Evolutionary conservation across 2,113 vertebrate species (phyloP), one percentile per base, ranked within the genome.

Genomic region (Myiopsitta monachus): DNA sequence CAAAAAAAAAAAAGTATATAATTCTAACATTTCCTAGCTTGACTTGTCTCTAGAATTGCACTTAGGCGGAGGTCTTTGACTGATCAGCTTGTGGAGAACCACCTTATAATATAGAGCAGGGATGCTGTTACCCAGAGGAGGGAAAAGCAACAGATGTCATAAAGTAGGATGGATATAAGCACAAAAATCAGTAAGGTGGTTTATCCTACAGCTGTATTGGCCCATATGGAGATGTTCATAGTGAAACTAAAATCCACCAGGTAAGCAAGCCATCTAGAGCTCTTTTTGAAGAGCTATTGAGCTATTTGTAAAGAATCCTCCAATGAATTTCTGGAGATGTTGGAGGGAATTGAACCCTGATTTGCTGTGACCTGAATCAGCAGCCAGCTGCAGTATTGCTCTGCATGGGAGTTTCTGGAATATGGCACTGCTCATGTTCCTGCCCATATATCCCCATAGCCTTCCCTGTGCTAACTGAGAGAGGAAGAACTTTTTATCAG

Each of bases 361-460:
- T 16, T 68, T 84, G 14, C 51, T 80, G n/a, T 33, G 51, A 24
- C 27, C 21, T 75, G 55, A 78, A 54, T 12, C 9, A 9, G 54
- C 26, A 43, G 24, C 31, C 0, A 0, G 15, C 18, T 61, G 26
- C 2, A 5, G 11, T n/a, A 14, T 31, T 69, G 30, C 11, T 23
- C 15, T 44, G 0, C 0, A 1, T 54, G 19, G 31, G n/a, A 44
- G 14, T 26, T 63, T 23, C 76, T 36, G 72, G 55, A 72, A 28
- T 2, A 4, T 3, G 15, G 30, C 14, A 23, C 49, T 43, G 44
- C 61, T 87, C 44, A 0, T 44, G 18, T 18, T 83, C 30, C 49
- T 5, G 2, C 62, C 9, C 19, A n/a, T 1, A 0, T 17, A 21
- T 49, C 88, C n/a, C 39, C 33, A 18, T 22, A 61, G 36, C 14